Conservation (phyloP, 2,113 vertebrate species). For the Mustela nigripes region DNA sequence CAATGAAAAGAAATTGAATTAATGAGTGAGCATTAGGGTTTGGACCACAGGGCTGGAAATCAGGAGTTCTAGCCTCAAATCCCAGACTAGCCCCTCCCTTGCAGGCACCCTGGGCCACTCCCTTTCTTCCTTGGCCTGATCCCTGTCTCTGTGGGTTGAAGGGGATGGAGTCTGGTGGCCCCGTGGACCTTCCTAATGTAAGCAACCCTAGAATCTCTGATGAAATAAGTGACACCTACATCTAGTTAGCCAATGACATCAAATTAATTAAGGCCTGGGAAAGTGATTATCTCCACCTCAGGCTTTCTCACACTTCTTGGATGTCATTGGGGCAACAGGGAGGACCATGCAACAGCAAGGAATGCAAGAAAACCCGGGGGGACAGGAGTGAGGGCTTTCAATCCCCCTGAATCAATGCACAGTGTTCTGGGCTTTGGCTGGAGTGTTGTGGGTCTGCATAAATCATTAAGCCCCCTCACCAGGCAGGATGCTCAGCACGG, state of each 20-base stretch:
- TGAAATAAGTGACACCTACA: not conserved
- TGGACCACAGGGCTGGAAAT: not conserved
- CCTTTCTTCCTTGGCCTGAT: not conserved
- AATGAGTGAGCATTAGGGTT: not conserved
- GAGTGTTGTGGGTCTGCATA: slow-evolving; percentile 25
- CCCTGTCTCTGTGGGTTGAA: not conserved
- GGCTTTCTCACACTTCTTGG: slow-evolving; percentile 60
- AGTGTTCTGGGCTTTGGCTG: not conserved
- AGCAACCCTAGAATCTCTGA: not conserved
- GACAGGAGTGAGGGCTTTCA: not conserved
- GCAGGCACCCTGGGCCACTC: too few relatives aligned
- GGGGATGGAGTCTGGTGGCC: not conserved
- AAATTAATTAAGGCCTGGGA: slow-evolving; percentile 67
- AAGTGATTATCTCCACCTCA: slow-evolving; percentile 18
- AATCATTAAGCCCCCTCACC: slow-evolving; percentile 43
- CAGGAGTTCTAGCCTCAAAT: not conserved
- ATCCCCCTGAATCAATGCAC: not conserved
- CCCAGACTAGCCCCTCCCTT: not conserved
- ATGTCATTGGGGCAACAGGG: not conserved
- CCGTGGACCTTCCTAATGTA: not conserved
- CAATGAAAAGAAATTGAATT: too few relatives aligned
- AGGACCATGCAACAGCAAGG: not conserved
- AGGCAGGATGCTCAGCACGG: not conserved
- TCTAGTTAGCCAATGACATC: slow-evolving; percentile 9
- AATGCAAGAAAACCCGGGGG: not conserved